Evolutionary conservation across 2,797 vertebrate genomes (phyloP).

Genomic region (Propithecus deckenii): DNA sequence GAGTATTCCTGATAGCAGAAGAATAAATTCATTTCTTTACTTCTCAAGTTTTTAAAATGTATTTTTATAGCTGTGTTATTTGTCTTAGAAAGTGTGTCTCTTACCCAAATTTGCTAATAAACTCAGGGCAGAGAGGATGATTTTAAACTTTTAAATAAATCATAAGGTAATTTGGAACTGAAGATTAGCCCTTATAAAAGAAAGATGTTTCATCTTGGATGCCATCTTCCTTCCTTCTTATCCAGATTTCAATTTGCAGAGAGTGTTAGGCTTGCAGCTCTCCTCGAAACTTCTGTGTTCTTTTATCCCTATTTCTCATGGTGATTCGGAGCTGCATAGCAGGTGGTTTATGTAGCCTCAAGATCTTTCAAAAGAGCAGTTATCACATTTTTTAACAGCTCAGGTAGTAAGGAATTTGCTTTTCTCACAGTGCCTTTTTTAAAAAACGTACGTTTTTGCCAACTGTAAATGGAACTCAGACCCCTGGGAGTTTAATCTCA

Average conservation of each 20-base stretch:
- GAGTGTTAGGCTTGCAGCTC: background rate
- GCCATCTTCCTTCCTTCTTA: background rate
- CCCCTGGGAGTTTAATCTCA: constrained; percentile 51
- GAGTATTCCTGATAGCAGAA: background rate
- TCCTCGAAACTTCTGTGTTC: background rate
- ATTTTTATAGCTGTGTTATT: background rate
- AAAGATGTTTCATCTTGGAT: background rate
- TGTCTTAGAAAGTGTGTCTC: background rate
- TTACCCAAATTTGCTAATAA: constrained; percentile 5
- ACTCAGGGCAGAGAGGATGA: background rate
- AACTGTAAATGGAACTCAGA: constrained; percentile 57
- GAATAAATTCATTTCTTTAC: background rate
- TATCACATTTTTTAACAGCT: constrained; percentile 57
- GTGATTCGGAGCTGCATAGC: background rate
- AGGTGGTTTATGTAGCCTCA: background rate
- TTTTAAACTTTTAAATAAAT: constrained; percentile 24
- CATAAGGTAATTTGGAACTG: background rate
- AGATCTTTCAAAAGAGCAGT: constrained; percentile 59
- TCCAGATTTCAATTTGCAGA: background rate
- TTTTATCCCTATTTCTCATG: background rate
- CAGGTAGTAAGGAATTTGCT: constrained; percentile 40
- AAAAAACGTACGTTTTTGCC: constrained; percentile 39
- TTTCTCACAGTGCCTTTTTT: background rate
- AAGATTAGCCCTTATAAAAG: background rate
- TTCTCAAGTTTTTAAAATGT: background rate